A percentile compares a stretch with the other conserved stretches of the same genome.
These are phyloP conservation scores for Crossoptilon crossoptilon DNA, from an alignment of 2,797 vertebrate genomes.

Conservation along the genomic window DNA sequence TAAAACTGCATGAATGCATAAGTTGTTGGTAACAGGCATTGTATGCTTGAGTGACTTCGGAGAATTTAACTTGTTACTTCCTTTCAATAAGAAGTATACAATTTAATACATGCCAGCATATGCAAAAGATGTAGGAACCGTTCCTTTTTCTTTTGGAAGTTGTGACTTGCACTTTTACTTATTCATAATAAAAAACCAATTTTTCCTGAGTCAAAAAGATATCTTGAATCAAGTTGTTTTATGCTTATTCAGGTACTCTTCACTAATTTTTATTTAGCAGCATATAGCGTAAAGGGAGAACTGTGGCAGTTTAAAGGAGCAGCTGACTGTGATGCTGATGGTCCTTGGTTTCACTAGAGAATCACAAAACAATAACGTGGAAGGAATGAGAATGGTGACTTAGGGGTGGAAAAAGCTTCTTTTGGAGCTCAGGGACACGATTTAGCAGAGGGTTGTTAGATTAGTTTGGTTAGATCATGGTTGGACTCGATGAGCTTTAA, in stretches of 20 bases:
- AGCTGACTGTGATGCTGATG: neutral
- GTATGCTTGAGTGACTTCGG: neutral
- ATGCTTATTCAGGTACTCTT: neutral
- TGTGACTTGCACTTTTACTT: neutral
- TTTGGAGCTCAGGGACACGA: too few relatives aligned
- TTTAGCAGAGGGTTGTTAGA: too few relatives aligned
- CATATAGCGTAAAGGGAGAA: neutral
- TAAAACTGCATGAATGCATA: neutral
- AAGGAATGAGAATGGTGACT: neutral
- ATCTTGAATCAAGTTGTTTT: neutral
- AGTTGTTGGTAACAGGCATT: neutral
- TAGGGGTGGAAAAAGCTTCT: neutral
- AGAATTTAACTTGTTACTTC: neutral
- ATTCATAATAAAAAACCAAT: fast-evolving
- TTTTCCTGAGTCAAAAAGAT: neutral
- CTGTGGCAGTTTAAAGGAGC: neutral
- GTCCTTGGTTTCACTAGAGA: neutral
- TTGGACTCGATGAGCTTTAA: too few relatives aligned
- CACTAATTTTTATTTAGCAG: neutral
- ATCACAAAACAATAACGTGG: neutral
- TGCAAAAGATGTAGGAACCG: neutral
- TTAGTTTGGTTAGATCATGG: too few relatives aligned
- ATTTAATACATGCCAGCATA: neutral
- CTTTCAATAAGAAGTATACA: neutral
- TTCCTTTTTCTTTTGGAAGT: neutral